phyloP scores from a whole-genome alignment of 1,140 invertebrate species.

The Grapholita molesta region DNA sequence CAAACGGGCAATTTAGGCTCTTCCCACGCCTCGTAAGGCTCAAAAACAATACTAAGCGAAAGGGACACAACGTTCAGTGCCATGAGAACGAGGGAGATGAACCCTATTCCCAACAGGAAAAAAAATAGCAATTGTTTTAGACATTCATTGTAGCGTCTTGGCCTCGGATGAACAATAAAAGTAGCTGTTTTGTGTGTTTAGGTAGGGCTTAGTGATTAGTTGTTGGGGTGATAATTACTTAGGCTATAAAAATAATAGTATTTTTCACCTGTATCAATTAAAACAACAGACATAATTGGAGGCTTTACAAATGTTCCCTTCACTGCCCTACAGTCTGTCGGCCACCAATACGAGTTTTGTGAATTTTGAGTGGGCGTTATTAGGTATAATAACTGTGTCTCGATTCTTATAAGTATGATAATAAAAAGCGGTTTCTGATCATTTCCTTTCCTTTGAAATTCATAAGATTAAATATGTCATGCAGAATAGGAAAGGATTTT shows the following conservation, averaged over 20 bases:
- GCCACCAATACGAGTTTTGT: too few relatives aligned
- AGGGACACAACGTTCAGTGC: constrained; percentile 19
- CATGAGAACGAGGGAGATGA: constrained; percentile 11
- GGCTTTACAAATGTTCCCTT: too few relatives aligned
- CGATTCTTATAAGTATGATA: too few relatives aligned
- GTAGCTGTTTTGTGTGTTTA: constrained; percentile 2
- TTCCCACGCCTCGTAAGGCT: constrained; percentile 26
- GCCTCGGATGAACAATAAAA: constrained; percentile 22
- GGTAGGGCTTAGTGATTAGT: constrained; percentile 1
- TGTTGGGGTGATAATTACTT: not conserved
- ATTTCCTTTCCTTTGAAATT: too few relatives aligned
- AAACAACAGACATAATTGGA: too few relatives aligned
- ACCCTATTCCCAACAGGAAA: constrained; percentile 26
- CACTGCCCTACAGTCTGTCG: too few relatives aligned
- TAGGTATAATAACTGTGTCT: too few relatives aligned
- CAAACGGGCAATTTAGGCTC: constrained; percentile 21
- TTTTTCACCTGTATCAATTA: not conserved
- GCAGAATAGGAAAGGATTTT: too few relatives aligned
- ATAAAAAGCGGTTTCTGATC: too few relatives aligned
- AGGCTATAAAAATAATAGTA: not conserved
- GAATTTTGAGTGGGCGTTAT: too few relatives aligned
- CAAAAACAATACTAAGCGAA: constrained; percentile 24
- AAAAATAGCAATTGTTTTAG: constrained; percentile 33
- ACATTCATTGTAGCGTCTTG: constrained; percentile 19
- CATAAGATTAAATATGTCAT: too few relatives aligned